A percentile compares a stretch with the other conserved stretches of the same genome.
phyloP scores from a whole-genome alignment of 2,797 vertebrate genomes.

The Acanthornis magna region DNA sequence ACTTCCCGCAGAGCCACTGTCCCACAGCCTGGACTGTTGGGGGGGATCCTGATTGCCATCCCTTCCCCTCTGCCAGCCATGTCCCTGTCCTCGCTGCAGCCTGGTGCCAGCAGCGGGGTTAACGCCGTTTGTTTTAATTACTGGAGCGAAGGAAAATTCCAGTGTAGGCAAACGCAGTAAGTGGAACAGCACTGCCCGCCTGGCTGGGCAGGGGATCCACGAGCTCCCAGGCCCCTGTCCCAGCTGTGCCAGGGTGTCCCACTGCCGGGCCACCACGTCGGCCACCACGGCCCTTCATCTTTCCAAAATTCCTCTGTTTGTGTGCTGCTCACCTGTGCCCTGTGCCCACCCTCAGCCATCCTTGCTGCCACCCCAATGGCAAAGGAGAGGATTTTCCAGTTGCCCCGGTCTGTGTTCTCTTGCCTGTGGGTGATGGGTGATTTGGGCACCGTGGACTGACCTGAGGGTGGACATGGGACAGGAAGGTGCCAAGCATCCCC shows the following conservation, averaged over 20 bases:
- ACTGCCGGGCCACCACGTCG: fast-evolving
- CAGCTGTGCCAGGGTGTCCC: background rate
- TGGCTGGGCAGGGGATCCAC: background rate
- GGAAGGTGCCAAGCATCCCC: background rate
- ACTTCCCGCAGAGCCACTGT: background rate
- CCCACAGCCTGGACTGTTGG: fast-evolving
- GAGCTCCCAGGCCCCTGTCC: background rate
- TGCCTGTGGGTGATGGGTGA: background rate
- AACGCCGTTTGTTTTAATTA: constrained; percentile 22
- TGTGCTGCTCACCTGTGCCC: background rate
- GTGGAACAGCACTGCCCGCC: background rate
- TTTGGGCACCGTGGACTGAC: fast-evolving
- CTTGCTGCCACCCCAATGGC: fast-evolving
- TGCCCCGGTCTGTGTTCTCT: fast-evolving
- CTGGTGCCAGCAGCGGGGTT: background rate
- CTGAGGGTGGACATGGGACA: fast-evolving
- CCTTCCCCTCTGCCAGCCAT: background rate
- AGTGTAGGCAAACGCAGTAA: background rate
- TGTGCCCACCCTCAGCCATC: background rate
- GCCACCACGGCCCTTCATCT: fast-evolving
- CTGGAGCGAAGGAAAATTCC: constrained; percentile 47
- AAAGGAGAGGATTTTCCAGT: background rate
- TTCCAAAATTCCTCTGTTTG: fast-evolving
- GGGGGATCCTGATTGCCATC: background rate
- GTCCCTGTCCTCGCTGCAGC: background rate